Base-by-base conservation (phyloP, 2,113 vertebrate species). In the Raja brachyura region DNA sequence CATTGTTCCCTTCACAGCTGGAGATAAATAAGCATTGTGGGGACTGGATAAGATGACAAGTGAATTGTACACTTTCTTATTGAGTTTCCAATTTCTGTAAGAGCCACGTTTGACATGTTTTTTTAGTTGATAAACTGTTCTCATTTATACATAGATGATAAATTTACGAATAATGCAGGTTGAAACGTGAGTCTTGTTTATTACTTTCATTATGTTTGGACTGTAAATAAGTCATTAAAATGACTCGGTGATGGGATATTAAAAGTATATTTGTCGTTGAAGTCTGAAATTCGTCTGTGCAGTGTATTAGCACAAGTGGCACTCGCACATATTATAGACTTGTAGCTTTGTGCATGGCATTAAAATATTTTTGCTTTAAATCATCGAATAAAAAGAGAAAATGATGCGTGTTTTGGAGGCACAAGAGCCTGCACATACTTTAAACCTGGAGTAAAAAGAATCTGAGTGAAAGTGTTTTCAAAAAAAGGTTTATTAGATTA, bases 121-220 rank as follows among this genome's bases (percentile, higher is more conserved):
- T 90, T 66, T 92, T 22, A 22, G 48, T 90, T 73, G n/a, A 33
- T 92, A 92, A 73, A 92, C 66, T 48, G 20, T 81, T 61, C 61
- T 61, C 28, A 61, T 86, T n/a, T 73, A 11, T 22, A 73, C 14
- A 73, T 33, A 39, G 14, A 39, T 39, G 31, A 48, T 92, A 16
- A 90, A 73, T 92, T 31, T 70, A 70, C 48, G 68, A 92, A 92
- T 73, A 73, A 68, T 70, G 8, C 13, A n/a, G 59, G 56, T 63
- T 63, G 25, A 63, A 86, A 86, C n/a, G 14, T 63, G 56, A n/a
- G 56, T 31, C 56, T 63, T 86, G 25, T 16, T 16, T 61, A 63
- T 86, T 56, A 86, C 25, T 61, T 14, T 2, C 31, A 63, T n/a
- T 86, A 14, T 61, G 56, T 86, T 1, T n/a, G 59, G 13, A 5